Evolutionary conservation across 2,113 vertebrate genomes (phyloP), one percentile per base, ranked within the genome.

Genomic region (Lophius piscatorius): DNA sequence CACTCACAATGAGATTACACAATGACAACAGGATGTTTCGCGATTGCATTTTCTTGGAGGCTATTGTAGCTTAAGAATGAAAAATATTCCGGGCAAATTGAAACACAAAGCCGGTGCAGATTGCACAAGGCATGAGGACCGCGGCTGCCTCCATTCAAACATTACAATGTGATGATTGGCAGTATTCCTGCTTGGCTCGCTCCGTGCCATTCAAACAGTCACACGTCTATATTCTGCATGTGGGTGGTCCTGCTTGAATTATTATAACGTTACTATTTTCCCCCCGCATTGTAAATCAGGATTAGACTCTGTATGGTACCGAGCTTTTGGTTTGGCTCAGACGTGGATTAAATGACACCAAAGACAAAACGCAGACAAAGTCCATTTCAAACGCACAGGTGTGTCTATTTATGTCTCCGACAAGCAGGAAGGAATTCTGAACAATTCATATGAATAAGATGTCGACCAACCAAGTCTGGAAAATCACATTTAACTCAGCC

Each of bases 221-320:
- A 45, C 63, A 61, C 76, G 47, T 72, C 55, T 83, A 66, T 75
- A 68, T 79, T 70, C 65, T 66, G 55, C 77, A 17, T 76, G 70
- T 71, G 81, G 84, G 81, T 84, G 84, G 81, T 86, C 81, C 62
- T 13, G 68, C 18, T 66, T 73, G 60, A 80, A 67, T 72, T 78
- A 70, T 73, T 75, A 70, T 47, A 76, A 65, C 2, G 22, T 63
- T 79, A 33, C 68, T 21, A 48, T 72, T 81, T 39, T 42, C 51
- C 45, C 50, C 54, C 45, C 55, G 14, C 8, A 33, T 42, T 70
- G 49, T 36, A 68, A 77, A 11, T 84, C 74, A 63, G 57, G 66
- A 82, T 81, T 66, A 78, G 56, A 20, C 67, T 45, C n/a, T 40
- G 71, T 54, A 17, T 58, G 42, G 58, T 64, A 34, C 35, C 23